Evolutionary conservation across 2,113 vertebrate genomes (phyloP), one percentile per base, ranked within the genome.

Genomic region (Mesembrinibis cayennensis): DNA sequence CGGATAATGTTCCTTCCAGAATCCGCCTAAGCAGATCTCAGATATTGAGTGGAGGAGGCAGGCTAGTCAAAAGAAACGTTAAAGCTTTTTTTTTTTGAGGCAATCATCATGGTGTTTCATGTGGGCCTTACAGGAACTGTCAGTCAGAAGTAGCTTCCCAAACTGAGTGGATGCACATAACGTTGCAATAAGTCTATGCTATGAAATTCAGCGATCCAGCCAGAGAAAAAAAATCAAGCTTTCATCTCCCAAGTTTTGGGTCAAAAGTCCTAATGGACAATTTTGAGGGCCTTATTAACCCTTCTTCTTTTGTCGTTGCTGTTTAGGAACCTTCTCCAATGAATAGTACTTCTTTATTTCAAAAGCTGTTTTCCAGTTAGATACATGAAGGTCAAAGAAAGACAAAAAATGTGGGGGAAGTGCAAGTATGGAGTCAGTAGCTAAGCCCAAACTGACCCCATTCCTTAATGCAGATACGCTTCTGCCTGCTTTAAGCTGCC

Each of bases 1-100:
- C 16, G 21, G 72, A 89, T 76, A 87, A 95, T 77, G 61, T 89
- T 87, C 77, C 89, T 96, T 91, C 87, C 70, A 89, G 92, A 86
- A 83, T 26, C 55, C 17, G 42, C 78, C 82, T 95, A 91, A 87
- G 81, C 47, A 89, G 44, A 78, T 74, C 72, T 83, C 86, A 82
- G 86, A 83, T 65, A 82, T 18, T 76, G 72, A 95, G 83, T 73
- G 73, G 87, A 94, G 81, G 77, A 91, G 70, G 74, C 20, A 82
- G 38, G 15, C 27, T 69, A 5, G 2, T 92, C 80, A 84, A 79
- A 87, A 85, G 27, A 69, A 70, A 61, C 29, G 56, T 36, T 52
- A 49, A 84, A 89, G 21, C 8, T 79, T 80, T 73, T 84, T 53
- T 62, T 56, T 73, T 83, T 74, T 22, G 12, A 79, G 47, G 69